Percentiles rank a stretch among this genome's conserved stretches.
phyloP scores from a whole-genome alignment of 1,140 invertebrate genomes.

The Drosophila arawakana region DNA sequence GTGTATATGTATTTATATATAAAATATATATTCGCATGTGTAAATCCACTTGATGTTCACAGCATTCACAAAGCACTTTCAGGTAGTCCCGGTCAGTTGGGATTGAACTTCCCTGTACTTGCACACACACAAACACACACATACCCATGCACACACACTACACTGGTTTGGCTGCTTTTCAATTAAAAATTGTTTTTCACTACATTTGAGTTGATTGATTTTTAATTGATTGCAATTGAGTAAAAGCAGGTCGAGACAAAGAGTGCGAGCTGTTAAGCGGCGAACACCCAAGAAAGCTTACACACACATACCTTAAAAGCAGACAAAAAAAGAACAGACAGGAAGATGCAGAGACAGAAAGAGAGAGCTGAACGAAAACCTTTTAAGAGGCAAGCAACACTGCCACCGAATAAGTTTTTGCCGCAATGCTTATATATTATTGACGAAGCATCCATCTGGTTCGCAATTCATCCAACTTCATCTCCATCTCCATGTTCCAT shows the following conservation, averaged over 20 bases:
- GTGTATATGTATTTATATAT: constrained; percentile 4
- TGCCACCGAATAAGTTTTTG: constrained; percentile 52
- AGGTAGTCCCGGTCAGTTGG: constrained; percentile 36
- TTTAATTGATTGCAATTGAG: constrained; percentile 82
- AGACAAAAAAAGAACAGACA: background rate
- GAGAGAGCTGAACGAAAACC: constrained; percentile 36
- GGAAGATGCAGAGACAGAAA: background rate
- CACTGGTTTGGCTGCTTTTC: constrained; percentile 62
- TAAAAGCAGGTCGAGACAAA: constrained; percentile 41
- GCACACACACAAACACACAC: too few species aligned
- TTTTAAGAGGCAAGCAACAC: constrained; percentile 47
- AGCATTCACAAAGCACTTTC: constrained; percentile 46
- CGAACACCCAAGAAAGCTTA: constrained; percentile 11
- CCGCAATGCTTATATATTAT: constrained; percentile 74
- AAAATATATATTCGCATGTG: constrained; percentile 16
- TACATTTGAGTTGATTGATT: constrained; percentile 83
- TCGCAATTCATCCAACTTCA: constrained; percentile 12
- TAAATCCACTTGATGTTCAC: constrained; percentile 68
- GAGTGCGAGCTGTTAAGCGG: constrained; percentile 31
- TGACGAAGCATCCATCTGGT: constrained; percentile 50
- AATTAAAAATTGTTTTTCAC: constrained; percentile 82
- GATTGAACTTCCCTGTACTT: constrained; percentile 10
- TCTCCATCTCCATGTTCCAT: background rate
- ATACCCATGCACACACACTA: background rate
- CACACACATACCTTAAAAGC: background rate